These are phyloP conservation scores for Seira sanloemensis DNA, from an alignment of 2,888 invertebrate genomes.

Conservation along the genomic window DNA sequence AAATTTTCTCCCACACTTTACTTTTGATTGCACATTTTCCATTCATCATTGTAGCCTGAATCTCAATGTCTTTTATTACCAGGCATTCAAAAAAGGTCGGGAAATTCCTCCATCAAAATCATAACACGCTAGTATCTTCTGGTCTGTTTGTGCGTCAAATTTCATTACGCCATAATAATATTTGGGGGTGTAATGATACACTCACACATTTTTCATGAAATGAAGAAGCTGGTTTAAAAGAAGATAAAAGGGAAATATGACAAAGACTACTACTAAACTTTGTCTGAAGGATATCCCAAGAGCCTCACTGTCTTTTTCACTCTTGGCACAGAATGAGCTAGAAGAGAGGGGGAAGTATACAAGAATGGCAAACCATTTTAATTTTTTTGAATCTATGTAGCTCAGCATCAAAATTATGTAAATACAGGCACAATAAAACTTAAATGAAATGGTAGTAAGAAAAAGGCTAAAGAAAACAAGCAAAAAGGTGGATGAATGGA, in stretches of 20 bases:
- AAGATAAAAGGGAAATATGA: background rate
- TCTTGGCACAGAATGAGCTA: background rate
- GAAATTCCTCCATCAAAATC: too few relatives aligned
- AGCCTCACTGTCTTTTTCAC: constrained; percentile 41
- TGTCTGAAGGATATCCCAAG: constrained; percentile 56
- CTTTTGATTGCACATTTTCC: too few relatives aligned
- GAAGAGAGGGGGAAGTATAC: background rate
- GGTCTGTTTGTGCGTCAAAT: background rate
- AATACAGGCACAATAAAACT: background rate
- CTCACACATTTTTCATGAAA: background rate
- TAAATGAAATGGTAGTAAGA: background rate
- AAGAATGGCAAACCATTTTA: too few relatives aligned
- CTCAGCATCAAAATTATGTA: background rate
- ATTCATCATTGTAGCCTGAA: too few relatives aligned
- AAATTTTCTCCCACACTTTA: too few relatives aligned
- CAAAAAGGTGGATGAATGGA: background rate
- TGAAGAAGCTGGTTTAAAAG: background rate
- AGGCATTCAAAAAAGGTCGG: too few relatives aligned
- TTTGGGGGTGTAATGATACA: too few relatives aligned
- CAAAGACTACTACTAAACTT: constrained; percentile 9
- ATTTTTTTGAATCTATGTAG: too few relatives aligned
- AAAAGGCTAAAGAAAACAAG: background rate
- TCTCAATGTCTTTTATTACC: too few relatives aligned
- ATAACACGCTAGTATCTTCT: background rate
- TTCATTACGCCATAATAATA: background rate